Evolutionary conservation across 2,797 vertebrate genomes (phyloP), one percentile per base, ranked within the genome.

Genomic region (Amphiprion clarkii): DNA sequence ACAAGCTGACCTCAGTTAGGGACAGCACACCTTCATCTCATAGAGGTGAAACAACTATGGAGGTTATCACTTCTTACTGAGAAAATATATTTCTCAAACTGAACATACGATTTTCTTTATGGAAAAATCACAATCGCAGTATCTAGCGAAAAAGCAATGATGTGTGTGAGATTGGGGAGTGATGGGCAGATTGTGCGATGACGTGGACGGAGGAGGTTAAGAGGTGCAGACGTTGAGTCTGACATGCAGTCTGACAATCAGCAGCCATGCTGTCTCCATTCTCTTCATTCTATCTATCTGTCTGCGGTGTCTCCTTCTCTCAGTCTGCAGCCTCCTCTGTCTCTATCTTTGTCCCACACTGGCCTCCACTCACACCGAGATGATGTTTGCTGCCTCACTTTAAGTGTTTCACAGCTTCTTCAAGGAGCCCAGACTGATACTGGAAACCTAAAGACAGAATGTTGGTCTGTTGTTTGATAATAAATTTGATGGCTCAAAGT

Each of bases 201-300:
- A 69, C 23, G 13, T 31, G 5, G 71, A 55, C n/a, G 40, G 36
- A 54, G 68, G 1, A 33, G 19, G 33, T 25, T 61, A 51, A 74
- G 76, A 77, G 76, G 46, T 49, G 55, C 73, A 89, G 89, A 91
- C 88, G 67, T 92, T 88, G 46, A 64, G 58, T 81, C 88, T 87
- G 93, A 94, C 92, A 93, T 74, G 84, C 92, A 91, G 82, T 87
- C 92, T 93, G 92, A 94, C 87, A 91, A 94, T 95, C 93, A 75
- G 87, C 84, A 92, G 89, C 83, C 87, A 77, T 36, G 33, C 81
- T 81, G 87, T 91, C 92, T 87, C 85, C 81, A 53, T 65, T 77
- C 68, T 58, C 76, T n/a, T 48, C 64, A 70, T 82, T 86, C 76
- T 68, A 55, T 79, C 77, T 74, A 46, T 66, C 67, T 82, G 70